phyloP scores from a whole-genome alignment of 1,140 invertebrate species.

The Zophobas morio region DNA sequence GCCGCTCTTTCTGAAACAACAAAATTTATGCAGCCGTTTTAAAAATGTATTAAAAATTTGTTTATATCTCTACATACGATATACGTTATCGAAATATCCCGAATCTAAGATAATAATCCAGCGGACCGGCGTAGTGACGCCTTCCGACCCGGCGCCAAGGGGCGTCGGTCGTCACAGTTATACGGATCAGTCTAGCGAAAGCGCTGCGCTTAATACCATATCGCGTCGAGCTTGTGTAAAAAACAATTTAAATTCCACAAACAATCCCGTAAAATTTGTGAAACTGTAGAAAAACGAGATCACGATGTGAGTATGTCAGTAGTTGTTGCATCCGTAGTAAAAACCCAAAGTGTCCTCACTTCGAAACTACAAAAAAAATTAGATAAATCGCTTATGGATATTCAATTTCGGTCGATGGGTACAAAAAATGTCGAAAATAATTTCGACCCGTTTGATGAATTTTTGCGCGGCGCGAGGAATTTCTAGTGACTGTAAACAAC shows the following conservation, averaged over 20 bases:
- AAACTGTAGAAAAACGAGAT: neutral
- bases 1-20: neutral
- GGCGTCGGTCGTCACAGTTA: slow-evolving; percentile 55
- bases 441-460: neutral
- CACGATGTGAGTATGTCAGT: slow-evolving; percentile 24
- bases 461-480: neutral
- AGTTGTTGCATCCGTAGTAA: neutral
- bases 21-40: neutral
- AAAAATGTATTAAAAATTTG: slow-evolving; percentile 4
- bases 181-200: slow-evolving; percentile 51
- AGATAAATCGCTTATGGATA: slow-evolving; percentile 6
- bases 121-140: slow-evolving; percentile 60
- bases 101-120: slow-evolving; percentile 59
- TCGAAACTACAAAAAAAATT: neutral
- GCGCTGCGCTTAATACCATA: slow-evolving; percentile 43
- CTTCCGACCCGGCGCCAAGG: slow-evolving; percentile 60
- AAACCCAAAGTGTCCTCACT: neutral
- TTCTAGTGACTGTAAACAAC: slow-evolving; percentile 14
- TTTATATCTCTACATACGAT: slow-evolving; percentile 32
- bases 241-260: slow-evolving; percentile 13
- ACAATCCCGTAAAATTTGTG: slow-evolving; percentile 9
- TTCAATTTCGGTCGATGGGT: slow-evolving; percentile 8
- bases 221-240: slow-evolving; percentile 28
- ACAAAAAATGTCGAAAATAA: slow-evolving; percentile 14
- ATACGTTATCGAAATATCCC: slow-evolving; percentile 49